phyloP scores from a whole-genome alignment of 2,888 invertebrate genomes.

The Horisme vitalbata region DNA sequence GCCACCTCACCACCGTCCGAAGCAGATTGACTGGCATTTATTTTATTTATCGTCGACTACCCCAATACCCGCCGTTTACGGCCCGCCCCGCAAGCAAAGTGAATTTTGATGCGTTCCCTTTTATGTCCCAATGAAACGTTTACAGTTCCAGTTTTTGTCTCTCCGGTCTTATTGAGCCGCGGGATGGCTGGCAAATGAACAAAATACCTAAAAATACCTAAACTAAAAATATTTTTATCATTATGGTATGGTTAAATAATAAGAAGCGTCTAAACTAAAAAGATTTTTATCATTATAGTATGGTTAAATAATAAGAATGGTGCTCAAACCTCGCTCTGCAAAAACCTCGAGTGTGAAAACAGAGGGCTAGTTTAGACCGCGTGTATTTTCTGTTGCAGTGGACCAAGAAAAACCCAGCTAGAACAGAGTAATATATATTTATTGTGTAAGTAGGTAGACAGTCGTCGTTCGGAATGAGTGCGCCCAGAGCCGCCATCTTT shows the following conservation, averaged over 20 bases:
- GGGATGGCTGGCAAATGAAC: conserved; percentile 5
- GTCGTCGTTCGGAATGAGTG: too few relatives aligned
- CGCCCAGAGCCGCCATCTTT: too few relatives aligned
- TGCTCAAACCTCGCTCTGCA: too few relatives aligned
- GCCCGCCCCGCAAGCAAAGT: conserved; percentile 63
- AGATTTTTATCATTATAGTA: too few relatives aligned
- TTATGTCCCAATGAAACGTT: conserved; percentile 65
- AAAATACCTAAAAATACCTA: conserved; percentile 13
- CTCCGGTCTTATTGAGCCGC: conserved; percentile 22
- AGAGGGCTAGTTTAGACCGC: too few relatives aligned
- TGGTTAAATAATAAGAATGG: conserved; percentile 16
- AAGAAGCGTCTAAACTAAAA: background rate
- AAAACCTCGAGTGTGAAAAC: too few relatives aligned
- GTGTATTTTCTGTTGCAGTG: too few relatives aligned
- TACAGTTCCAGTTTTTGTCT: conserved; percentile 43
- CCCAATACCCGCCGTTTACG: conserved; percentile 53
- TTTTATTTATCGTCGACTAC: conserved; percentile 37
- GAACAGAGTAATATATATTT: too few relatives aligned
- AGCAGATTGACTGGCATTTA: conserved; percentile 36
- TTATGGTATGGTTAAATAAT: too few relatives aligned
- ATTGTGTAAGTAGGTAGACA: too few relatives aligned
- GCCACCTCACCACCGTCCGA: conserved; percentile 25
- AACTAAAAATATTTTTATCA: background rate
- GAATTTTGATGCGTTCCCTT: conserved; percentile 71
- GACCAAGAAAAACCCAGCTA: too few relatives aligned